Base-by-base conservation (phyloP, 1,140 invertebrate genomes). In the Brachionus paranguensis region DNA sequence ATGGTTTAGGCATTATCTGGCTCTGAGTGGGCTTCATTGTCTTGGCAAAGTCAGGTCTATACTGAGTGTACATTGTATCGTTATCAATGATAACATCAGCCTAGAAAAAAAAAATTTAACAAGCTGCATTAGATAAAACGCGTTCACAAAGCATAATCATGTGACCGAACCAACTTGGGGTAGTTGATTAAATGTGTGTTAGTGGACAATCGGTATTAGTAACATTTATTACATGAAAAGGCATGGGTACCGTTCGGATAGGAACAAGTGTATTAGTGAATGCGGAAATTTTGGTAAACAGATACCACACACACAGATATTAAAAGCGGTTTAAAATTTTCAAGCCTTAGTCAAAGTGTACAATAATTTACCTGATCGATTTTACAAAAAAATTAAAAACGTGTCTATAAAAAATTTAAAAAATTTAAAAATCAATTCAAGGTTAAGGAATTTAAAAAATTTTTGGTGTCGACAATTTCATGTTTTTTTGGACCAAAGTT, bases 41-140 rank as follows among this genome's bases (percentile, higher is more conserved):
- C 24, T 47, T 45, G 11, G 17, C 27, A 20, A 14, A 76, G 12
- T 53, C 17, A 6, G 78, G 78, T 27, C 41, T 24, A 68, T 81
- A 81, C 37, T 81, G 78, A 24, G 53, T 81, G 24, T 81, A 81
- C 41, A 83, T 47, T 11, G 60, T 68, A 14, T 83, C 64, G 20
- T 83, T 72, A n/a, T 70, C 81, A 29, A 83, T 68, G 10, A 83
- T 37, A 7, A 83, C 33, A 33, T 83, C 81, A 64, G 24, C 12
- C 76, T 64, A 20, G 5, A 81, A n/a, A 41, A 81, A 64, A 81
- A 68, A 60, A 55, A 55, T 60, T 33, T 60, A n/a, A 33, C 29
- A 11, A 68, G 33, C 1, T 41, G 27, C 2, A 37, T 37, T 37
- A 37, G 7, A 37, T 7, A 6, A 37, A 37, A 37, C 33, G 33